Evolutionary conservation across 2,113 vertebrate genomes (phyloP), one percentile per base, ranked within the genome.

Genomic region (Glaucomys volans): DNA sequence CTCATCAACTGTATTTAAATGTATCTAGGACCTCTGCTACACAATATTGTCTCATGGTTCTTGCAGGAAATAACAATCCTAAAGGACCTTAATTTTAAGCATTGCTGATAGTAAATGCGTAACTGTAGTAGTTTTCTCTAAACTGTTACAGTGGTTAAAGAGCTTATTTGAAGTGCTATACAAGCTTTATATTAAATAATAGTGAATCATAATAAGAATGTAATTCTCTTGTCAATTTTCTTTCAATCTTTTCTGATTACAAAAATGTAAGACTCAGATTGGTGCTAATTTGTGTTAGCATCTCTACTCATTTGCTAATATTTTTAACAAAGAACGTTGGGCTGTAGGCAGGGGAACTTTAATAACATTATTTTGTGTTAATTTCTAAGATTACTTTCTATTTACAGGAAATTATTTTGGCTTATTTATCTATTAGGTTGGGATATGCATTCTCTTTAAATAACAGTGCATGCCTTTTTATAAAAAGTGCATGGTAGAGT

Each of bases 381-480:
- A 69, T 88, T 77, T 94, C 75, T 77, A 71, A 74, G 77, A 14
- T 88, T 52, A 93, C n/a, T 12, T 91, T 88, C 40, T 62, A 54
- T 22, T 40, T 89, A 44, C 40, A 42, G 42, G 6, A 69, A 90
- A 67, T 54, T 40, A 44, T 74, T 80, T 85, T 20, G 7, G 11
- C 30, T 69, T 86, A 52, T 69, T 91, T 75, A 62, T 87, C 5
- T 47, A 47, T 87, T 81, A 13, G 62, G 40, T n/a, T 87, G 52
- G 50, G 11, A 32, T 59, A 42, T 18, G n/a, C 14, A 47, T 50
- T 32, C 16, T 76, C 14, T 96, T 92, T 82, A 77, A 87, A 69
- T 66, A 59, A 91, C 67, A 50, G 40, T 82, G 66, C 40, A 50
- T 85, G 67, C 30, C 32, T 9, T 79, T 91, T 75, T 79, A 13